Evolutionary conservation across 2,113 vertebrate genomes (phyloP).

Genomic region (Pontoporia blainvillei): DNA sequence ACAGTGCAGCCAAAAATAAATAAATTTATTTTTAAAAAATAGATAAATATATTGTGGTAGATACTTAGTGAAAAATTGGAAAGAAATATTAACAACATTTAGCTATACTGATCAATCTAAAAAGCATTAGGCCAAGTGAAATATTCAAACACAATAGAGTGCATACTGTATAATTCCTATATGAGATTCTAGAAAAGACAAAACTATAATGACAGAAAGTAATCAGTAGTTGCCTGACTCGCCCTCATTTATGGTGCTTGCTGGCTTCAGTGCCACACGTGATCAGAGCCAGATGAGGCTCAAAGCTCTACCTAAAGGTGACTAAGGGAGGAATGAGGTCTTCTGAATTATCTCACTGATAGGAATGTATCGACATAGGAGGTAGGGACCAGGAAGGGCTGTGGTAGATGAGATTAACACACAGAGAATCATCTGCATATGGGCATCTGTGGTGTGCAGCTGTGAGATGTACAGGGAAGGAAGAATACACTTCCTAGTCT

Average conservation of each 20-base stretch:
- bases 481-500: neutral
- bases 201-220: neutral
- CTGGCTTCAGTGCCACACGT: neutral
- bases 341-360: neutral
- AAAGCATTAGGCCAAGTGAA: neutral
- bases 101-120: neutral
- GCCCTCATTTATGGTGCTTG: neutral
- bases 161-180: neutral
- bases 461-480: neutral
- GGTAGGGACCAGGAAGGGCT: neutral
- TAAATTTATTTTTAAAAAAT: neutral
- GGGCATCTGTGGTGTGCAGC: too few relatives aligned
- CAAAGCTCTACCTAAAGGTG: neutral
- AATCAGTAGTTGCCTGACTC: neutral
- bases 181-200: neutral
- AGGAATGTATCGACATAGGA: accelerated
- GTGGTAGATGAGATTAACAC: neutral
- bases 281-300: neutral
- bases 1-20: too few relatives aligned
- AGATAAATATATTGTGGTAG: neutral
- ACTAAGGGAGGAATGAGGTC: neutral
- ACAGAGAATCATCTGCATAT: accelerated
- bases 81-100: neutral
- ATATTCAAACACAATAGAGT: neutral
- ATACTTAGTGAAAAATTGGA: neutral